A percentile compares a stretch with the other conserved stretches of the same genome.
Evolutionary conservation across 2,113 vertebrate species (phyloP).

Genomic region (Oenanthe melanoleuca): DNA sequence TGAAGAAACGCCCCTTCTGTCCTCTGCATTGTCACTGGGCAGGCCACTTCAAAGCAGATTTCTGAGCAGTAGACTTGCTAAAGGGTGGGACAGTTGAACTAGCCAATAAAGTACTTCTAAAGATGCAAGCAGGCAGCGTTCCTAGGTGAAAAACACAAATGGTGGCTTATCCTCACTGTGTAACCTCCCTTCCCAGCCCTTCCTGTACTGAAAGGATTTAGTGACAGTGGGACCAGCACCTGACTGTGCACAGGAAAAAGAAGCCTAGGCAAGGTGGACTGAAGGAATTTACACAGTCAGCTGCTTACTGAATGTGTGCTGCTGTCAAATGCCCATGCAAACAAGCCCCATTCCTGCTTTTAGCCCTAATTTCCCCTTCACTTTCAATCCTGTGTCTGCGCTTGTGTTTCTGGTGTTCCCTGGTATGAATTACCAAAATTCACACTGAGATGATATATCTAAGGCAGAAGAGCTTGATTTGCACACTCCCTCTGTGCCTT

Average conservation of each 20-base stretch:
- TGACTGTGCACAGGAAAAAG: not conserved
- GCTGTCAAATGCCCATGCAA: not conserved
- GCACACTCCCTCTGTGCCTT: not conserved
- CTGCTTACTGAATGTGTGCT: not conserved
- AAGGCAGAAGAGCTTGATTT: not conserved
- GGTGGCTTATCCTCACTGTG: not conserved
- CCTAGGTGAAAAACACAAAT: not conserved
- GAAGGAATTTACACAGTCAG: not conserved
- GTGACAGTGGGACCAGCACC: rapidly evolving
- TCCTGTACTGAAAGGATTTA: not conserved
- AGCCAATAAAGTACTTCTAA: not conserved
- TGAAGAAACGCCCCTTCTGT: not conserved
- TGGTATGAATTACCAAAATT: not conserved
- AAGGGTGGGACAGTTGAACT: not conserved
- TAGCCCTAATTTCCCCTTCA: not conserved
- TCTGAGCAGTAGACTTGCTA: not conserved
- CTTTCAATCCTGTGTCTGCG: not conserved
- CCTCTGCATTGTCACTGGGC: not conserved
- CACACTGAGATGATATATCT: rapidly evolving
- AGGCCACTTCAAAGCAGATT: not conserved
- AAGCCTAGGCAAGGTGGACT: not conserved
- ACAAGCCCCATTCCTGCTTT: not conserved
- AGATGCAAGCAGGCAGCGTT: not conserved
- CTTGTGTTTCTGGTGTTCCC: not conserved
- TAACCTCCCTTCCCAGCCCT: not conserved